Base-by-base conservation (phyloP, 2,888 invertebrate species). In the Limnephilus rhombicus region DNA sequence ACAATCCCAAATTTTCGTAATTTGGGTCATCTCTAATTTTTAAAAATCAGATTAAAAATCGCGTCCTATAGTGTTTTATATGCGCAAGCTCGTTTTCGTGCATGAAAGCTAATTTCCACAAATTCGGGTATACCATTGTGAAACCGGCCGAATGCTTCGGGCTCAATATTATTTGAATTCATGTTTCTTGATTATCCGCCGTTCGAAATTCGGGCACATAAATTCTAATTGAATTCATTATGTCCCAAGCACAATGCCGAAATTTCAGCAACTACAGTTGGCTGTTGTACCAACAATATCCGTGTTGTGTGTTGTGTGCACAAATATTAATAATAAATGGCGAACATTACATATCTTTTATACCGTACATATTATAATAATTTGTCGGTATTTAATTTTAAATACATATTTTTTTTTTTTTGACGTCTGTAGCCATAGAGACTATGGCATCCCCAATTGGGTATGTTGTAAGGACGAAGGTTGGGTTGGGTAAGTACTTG, bases 141-240 rank as follows among this genome's bases (percentile, higher is more conserved):
- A 68, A 68, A 68, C 24, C 24, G n/a, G 34, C 34, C 82, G 34
- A 34, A 37, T 34, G 82, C 82, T 31, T 83, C 34, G 34, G 34
- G 34, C 34, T 15, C 34, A 83, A 7, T 34, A 83, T 37, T 34
- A 83, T 85, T n/a, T 87, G 87, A 49, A 29, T 13, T 34, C 87
- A 53, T 53, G 53, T 87, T 87, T 87, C 29, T 53, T 53, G 53
- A 87, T 87, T 87, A 87, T 87, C 49, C 87, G 29, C 49, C 53
- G 49, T 87, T 87, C 34, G 87, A 87, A 87, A 87, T 87, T 87
- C 87, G 29, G 29, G 29, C 87, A 53, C 87, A 87, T 87, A 87
- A 87, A 87, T 87, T 87, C 87, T 29, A 87, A 87, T 53, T 53
- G 87, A 87, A 53, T 87, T 87, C 87, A 87, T 87, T 53, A 87